These are phyloP conservation scores for Thyatira batis DNA, from an alignment of 2,888 invertebrate species.

Conservation along the genomic window DNA sequence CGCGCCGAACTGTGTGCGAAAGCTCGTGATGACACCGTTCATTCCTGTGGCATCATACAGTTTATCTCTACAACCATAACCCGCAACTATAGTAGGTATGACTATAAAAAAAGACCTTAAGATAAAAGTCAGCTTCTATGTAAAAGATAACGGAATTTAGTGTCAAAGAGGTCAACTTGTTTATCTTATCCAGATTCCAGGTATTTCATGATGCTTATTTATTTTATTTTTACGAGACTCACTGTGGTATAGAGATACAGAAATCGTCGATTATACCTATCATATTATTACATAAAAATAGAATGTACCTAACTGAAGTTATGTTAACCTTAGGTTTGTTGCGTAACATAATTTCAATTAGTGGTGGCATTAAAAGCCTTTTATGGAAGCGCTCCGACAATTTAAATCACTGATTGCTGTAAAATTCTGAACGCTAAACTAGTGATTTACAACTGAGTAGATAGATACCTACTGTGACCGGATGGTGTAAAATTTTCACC, in stretches of 20 bases:
- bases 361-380: too few species aligned
- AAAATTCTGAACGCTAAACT: not conserved
- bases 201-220: not conserved
- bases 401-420: too few species aligned
- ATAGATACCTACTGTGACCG: not conserved
- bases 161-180: not conserved
- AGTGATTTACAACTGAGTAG: not conserved
- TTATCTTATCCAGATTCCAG: not conserved
- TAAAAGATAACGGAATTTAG: not conserved
- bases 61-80: not conserved
- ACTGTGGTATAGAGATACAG: too few species aligned
- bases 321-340: too few species aligned
- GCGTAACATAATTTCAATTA: too few species aligned
- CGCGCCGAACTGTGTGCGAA: not conserved
- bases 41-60: not conserved
- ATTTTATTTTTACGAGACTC: too few species aligned
- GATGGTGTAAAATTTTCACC: constrained; percentile 32
- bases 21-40: not conserved
- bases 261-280: too few species aligned
- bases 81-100: too few species aligned
- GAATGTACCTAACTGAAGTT: too few species aligned
- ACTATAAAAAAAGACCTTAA: not conserved
- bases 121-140: not conserved
- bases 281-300: too few species aligned
- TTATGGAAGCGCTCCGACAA: too few species aligned